Percentiles rank a stretch among this genome's conserved stretches.
Conservation (phyloP, 2,888 invertebrate genomes). For the Nasonia oneida region DNA sequence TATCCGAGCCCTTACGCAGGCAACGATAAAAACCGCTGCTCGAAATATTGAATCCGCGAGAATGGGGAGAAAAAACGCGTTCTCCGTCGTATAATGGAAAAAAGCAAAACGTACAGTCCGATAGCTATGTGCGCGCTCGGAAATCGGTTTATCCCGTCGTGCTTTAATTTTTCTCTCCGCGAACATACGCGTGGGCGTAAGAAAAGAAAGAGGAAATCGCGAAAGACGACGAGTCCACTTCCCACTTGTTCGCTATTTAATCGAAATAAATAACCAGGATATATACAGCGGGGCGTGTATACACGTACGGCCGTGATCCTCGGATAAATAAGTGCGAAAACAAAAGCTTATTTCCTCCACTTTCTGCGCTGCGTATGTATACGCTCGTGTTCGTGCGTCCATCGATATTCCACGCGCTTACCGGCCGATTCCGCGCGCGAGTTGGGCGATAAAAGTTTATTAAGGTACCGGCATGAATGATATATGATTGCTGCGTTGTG, state of each 20-base stretch:
- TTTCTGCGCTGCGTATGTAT: not conserved
- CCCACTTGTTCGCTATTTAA: conserved; percentile 27
- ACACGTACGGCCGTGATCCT: not conserved
- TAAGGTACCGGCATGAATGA: conserved; percentile 33
- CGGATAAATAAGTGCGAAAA: conserved; percentile 32
- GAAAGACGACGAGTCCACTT: not conserved
- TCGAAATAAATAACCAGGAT: conserved; percentile 46
- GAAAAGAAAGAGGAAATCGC: not conserved
- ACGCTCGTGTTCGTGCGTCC: conserved; percentile 12
- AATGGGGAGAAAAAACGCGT: not conserved
- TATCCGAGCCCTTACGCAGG: not conserved
- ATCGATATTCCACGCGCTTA: conserved; percentile 41
- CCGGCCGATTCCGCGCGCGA: conserved; percentile 7
- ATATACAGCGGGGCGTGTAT: not conserved
- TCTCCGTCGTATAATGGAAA: not conserved
- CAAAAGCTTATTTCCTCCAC: conserved; percentile 36
- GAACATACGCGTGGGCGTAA: not conserved
- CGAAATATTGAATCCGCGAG: conserved; percentile 23
- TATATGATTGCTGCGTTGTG: conserved; percentile 2
- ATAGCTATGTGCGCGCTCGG: not conserved
- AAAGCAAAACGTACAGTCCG: conserved; percentile 2
- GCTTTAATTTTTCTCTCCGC: conserved; percentile 7
- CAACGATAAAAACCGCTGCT: not conserved
- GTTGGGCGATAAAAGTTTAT: conserved; percentile 47
- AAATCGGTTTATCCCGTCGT: conserved; percentile 11